Percentiles rank a stretch among this genome's conserved stretches.
Evolutionary conservation across 2,888 invertebrate genomes (phyloP).

Genomic region (Chymomyza procnemis): DNA sequence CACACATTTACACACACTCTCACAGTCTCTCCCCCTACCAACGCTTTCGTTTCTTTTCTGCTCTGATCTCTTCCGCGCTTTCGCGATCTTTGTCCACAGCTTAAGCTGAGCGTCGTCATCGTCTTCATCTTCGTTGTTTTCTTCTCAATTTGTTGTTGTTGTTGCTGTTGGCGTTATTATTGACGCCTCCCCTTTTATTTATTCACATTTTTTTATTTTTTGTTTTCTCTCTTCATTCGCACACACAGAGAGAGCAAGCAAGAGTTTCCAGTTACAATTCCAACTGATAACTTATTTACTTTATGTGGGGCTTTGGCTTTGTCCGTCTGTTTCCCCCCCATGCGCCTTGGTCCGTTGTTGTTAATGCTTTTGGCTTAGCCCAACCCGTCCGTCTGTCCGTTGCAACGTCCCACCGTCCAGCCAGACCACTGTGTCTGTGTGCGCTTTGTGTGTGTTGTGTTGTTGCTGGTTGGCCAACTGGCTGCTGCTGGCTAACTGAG

Average conservation of each 20-base stretch:
- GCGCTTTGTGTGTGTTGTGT: neutral
- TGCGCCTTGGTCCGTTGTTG: conserved; percentile 34
- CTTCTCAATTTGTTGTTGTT: conserved; percentile 9
- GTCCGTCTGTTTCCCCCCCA: conserved; percentile 18
- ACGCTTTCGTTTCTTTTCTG: neutral
- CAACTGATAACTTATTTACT: conserved; percentile 72
- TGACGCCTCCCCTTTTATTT: conserved; percentile 75
- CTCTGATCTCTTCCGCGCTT: conserved; percentile 39
- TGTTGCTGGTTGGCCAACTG: conserved; percentile 12
- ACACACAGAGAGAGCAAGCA: conserved; percentile 1
- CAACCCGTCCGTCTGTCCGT: neutral
- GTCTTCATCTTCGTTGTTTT: conserved; percentile 33
- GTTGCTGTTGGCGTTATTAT: conserved; percentile 41
- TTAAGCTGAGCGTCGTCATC: conserved; percentile 29
- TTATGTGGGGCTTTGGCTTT: conserved; percentile 53
- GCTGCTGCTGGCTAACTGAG: neutral
- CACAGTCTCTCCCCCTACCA: neutral
- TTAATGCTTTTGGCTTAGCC: conserved; percentile 3
- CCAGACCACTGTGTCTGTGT: neutral
- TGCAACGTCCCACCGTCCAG: no score
- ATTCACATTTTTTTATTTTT: conserved; percentile 49
- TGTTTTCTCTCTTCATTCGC: conserved; percentile 21
- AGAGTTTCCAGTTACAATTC: conserved; percentile 63
- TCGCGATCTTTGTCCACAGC: conserved; percentile 55
- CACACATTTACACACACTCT: conserved; percentile 16